Base-by-base conservation (phyloP, 2,797 vertebrate species). In the Cygnus olor region DNA sequence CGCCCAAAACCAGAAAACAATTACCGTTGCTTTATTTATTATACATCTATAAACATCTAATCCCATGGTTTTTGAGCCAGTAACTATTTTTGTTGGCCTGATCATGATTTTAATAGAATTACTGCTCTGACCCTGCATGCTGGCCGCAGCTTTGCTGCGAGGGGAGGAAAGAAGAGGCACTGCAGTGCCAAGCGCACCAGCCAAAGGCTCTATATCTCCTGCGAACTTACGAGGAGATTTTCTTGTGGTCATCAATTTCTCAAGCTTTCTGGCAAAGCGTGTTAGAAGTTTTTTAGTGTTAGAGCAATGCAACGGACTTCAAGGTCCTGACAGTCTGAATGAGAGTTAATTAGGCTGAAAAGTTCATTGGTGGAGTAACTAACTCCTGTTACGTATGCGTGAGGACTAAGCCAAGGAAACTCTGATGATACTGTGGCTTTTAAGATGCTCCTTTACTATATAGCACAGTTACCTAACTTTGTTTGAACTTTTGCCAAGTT, bases 251-350 rank as follows among this genome's bases (percentile, higher is more conserved):
- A 42, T 9, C 10, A 44, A 47, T 20, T 66, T 49, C 34, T 2
- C 60, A 45, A 38, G 34, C 4, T 30, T 21, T 56, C 34, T 17
- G 3, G 1, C 14, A 34, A 36, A 27, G 8, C 1, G 2, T 14
- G 14, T 38, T 30, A 40, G 3, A 38, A n/a, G 1, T 24, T 34
- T 57, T 57, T 30, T 38, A 20, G 14, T 38, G 54, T 22, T 30
- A 24, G 49, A 80, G 61, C 49, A 72, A 40, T 0, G 1, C 25
- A 40, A 77, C 94, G 16, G 13, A 44, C 27, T 79, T 79, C 42
- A 30, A 3, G 44, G 42, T 61, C 40, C 61, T 77, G 68, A 25
- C 57, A 47, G 14, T 34, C 24, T 40, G 51, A 76, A 40, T 6
- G 34, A 73, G 45, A 8, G 2, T 63, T 34, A 70, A 15, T 60